These are phyloP conservation scores for Neoseiulus cucumeris DNA, from an alignment of 1,140 invertebrate species.

Conservation along the genomic window DNA sequence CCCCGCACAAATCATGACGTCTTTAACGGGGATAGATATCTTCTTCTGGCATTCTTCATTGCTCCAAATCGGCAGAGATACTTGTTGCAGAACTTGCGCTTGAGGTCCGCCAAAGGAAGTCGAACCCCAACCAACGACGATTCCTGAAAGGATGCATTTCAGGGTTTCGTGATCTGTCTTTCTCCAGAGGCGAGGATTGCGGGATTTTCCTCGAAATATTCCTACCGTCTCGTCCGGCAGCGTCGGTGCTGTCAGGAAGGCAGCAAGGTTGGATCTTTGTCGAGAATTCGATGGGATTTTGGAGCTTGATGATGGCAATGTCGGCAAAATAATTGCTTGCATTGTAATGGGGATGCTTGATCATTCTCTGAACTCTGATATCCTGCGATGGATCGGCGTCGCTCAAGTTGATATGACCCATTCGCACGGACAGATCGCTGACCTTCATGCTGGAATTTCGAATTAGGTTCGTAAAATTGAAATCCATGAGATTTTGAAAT, in stretches of 20 bases:
- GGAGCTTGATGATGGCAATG: not conserved
- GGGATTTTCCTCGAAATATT: not conserved
- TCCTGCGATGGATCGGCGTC: not conserved
- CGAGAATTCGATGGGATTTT: not conserved
- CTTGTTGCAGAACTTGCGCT: conserved; percentile 14
- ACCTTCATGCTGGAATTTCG: not conserved
- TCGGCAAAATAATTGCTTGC: not conserved
- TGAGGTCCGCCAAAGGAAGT: not conserved
- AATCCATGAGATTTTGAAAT: not conserved
- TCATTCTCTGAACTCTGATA: not conserved
- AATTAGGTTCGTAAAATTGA: not conserved
- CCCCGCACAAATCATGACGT: conserved; percentile 8
- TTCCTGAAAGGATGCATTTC: not conserved
- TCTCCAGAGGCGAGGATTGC: too few relatives aligned
- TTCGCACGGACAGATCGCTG: not conserved
- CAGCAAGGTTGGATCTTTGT: not conserved
- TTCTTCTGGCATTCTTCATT: conserved; percentile 13
- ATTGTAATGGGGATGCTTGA: not conserved
- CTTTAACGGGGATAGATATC: not conserved
- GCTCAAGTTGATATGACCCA: not conserved
- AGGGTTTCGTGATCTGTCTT: too few relatives aligned
- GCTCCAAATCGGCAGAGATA: conserved; percentile 14
- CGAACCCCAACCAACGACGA: conserved; percentile 12
- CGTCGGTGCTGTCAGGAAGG: not conserved
- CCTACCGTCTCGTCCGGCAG: not conserved